Conservation (phyloP, 1,140 invertebrate species). For the Rhynchophorus ferrugineus region DNA sequence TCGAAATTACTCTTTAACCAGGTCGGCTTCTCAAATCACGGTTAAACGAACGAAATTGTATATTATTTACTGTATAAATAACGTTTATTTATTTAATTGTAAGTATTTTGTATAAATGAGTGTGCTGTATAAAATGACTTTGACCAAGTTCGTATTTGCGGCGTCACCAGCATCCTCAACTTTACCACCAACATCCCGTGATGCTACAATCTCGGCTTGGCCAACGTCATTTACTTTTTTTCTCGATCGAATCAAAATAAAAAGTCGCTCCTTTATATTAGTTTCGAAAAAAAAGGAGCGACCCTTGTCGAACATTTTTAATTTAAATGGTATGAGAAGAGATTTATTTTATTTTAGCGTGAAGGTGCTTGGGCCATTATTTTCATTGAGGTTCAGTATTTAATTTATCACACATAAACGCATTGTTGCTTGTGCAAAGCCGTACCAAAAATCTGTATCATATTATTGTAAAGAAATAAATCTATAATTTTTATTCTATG, state of each 20-base stretch:
- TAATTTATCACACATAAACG: constrained; percentile 30
- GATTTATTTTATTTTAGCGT: constrained; percentile 36
- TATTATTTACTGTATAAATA: constrained; percentile 34
- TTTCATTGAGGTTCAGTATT: constrained; percentile 33
- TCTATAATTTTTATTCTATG: constrained; percentile 22
- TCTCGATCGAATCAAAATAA: constrained; percentile 7
- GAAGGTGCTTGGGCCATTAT: constrained; percentile 36
- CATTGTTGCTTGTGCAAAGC: constrained; percentile 39
- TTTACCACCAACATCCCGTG: constrained; percentile 26
- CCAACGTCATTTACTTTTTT: constrained; percentile 14
- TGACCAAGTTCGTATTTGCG: constrained; percentile 5
- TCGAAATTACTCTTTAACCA: too few relatives aligned
- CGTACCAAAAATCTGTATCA: constrained; percentile 37
- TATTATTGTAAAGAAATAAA: constrained; percentile 38
- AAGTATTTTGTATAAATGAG: constrained; percentile 33
- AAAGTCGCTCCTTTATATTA: constrained; percentile 22
- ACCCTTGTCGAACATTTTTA: constrained; percentile 26
- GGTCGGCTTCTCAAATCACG: constrained; percentile 18
- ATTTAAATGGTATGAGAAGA: constrained; percentile 33
- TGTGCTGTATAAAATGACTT: constrained; percentile 8
- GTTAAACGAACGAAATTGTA: constrained; percentile 36
- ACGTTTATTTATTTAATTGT: constrained; percentile 30
- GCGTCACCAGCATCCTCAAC: constrained; percentile 35
- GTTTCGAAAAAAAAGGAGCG: constrained; percentile 28
- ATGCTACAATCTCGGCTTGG: constrained; percentile 7